phyloP scores from a whole-genome alignment of 2,888 invertebrate species.

The Cantharis rustica region DNA sequence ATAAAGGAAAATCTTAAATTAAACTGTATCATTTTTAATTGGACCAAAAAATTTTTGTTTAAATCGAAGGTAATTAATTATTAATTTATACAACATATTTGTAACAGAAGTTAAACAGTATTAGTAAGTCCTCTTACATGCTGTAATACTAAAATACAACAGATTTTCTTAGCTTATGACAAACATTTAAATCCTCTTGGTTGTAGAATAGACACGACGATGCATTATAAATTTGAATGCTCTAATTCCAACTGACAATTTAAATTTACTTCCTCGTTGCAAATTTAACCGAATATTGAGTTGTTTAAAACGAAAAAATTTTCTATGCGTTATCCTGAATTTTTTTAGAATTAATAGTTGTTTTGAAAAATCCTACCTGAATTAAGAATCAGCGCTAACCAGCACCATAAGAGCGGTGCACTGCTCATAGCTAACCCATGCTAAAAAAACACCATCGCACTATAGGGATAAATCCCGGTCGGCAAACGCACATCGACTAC shows the following conservation, averaged over 20 bases:
- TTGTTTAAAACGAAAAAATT: not conserved
- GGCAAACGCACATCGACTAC: constrained; percentile 48
- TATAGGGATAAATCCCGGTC: constrained; percentile 40
- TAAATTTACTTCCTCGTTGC: not conserved
- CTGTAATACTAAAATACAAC: not conserved
- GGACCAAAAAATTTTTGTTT: not conserved
- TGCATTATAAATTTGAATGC: not conserved
- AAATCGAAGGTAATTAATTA: not conserved
- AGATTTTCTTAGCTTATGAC: not conserved
- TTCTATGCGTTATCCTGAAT: not conserved
- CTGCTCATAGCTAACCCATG: constrained; percentile 48
- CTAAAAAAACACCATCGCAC: constrained; percentile 43
- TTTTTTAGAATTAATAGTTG: not conserved
- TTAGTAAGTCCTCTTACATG: not conserved
- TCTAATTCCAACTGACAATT: not conserved
- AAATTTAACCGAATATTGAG: not conserved
- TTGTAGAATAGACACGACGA: not conserved
- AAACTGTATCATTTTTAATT: not conserved
- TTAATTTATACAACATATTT: not conserved
- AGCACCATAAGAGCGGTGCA: constrained; percentile 46
- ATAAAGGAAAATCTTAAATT: not conserved
- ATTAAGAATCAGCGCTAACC: constrained; percentile 44
- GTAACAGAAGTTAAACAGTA: not conserved
- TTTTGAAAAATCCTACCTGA: constrained; percentile 39
- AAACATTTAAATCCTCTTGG: not conserved